Evolutionary conservation across 2,113 vertebrate genomes (phyloP).

Genomic region (Cyanoderma ruficeps): DNA sequence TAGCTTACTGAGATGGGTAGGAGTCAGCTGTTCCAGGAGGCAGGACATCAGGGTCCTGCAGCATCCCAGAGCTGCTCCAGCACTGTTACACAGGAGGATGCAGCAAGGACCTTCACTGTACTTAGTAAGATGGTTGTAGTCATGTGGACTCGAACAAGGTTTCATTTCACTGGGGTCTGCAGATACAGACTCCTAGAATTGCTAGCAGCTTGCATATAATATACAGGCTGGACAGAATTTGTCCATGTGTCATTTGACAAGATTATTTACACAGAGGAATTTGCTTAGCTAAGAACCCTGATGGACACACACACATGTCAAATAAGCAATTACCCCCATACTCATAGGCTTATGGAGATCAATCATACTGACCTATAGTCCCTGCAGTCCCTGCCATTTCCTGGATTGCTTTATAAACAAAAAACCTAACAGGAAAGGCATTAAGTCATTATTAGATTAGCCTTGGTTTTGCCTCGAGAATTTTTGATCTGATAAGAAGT

Average conservation of each 20-base stretch:
- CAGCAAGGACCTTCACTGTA: background rate
- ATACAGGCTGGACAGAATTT: background rate
- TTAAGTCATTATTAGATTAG: background rate
- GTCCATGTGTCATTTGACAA: background rate
- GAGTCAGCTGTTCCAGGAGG: background rate
- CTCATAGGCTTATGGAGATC: background rate
- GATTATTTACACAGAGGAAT: slow-evolving; percentile 2
- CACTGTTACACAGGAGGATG: background rate
- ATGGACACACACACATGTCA: background rate
- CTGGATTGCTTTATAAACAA: background rate
- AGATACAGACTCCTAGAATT: background rate
- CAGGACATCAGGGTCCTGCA: background rate
- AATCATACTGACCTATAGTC: background rate
- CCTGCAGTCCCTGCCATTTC: background rate
- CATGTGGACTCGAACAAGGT: background rate
- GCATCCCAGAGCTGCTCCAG: background rate
- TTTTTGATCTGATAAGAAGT: background rate
- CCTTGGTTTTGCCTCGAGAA: background rate
- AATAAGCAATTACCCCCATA: background rate
- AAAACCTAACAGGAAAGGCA: background rate
- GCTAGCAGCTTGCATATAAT: background rate
- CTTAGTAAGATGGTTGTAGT: background rate
- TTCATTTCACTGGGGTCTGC: background rate
- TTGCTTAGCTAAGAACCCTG: background rate
- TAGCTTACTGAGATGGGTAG: background rate